Evolutionary conservation across 23 tunicate species (phyloP).

Genomic region (Ciona savignyi): DNA sequence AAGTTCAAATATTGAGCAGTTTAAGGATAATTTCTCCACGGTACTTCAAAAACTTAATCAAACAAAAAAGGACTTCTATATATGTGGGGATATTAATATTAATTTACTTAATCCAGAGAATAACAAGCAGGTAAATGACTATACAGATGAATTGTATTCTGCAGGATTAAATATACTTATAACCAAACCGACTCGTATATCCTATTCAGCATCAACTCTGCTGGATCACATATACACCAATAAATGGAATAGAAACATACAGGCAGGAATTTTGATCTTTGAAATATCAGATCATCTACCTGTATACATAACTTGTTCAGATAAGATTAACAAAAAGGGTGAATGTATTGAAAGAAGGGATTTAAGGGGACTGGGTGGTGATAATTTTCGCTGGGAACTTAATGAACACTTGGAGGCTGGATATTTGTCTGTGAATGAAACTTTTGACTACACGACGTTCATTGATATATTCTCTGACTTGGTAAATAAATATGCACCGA

Average conservation of each 20-base stretch:
- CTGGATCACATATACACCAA: conserved; percentile 1
- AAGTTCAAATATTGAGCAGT: too few species aligned
- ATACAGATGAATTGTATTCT: too few species aligned
- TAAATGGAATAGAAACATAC: background rate
- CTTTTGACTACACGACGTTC: too few species aligned
- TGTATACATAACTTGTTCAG: background rate
- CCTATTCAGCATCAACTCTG: background rate
- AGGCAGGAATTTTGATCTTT: background rate
- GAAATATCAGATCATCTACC: background rate
- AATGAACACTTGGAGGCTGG: too few species aligned
- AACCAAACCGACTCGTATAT: background rate
- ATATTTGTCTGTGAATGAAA: too few species aligned
- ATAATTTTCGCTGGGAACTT: too few species aligned
- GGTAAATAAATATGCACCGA: background rate
- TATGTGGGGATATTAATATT: background rate
- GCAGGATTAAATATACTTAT: too few species aligned
- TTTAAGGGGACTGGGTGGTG: too few species aligned
- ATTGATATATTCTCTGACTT: too few species aligned
- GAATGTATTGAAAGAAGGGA: too few species aligned
- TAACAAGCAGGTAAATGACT: too few species aligned
- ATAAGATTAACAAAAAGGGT: too few species aligned
- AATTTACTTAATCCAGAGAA: background rate
- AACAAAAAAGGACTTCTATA: background rate
- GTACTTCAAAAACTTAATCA: background rate
- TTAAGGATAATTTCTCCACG: background rate